A percentile compares a stretch with the other conserved stretches of the same genome.
These are phyloP conservation scores for Sebastes ruberrimus DNA, from an alignment of 2,797 vertebrate genomes.

Conservation along the genomic window DNA sequence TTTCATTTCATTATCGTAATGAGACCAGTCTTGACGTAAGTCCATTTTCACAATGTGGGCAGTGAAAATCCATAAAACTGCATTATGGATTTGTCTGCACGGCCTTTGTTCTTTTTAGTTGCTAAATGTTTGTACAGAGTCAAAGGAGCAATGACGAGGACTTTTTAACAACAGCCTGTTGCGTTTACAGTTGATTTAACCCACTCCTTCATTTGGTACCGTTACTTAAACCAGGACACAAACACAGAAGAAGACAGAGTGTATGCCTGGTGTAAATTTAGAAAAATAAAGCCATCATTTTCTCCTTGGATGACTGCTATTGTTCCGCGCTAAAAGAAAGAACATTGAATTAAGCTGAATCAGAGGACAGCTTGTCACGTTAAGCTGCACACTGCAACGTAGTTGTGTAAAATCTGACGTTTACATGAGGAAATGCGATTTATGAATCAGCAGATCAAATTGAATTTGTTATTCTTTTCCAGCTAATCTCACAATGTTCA, in stretches of 20 bases:
- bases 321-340: constrained; percentile 22
- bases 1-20: constrained; percentile 53
- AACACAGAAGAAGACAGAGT: neutral
- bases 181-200: neutral
- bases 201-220: neutral
- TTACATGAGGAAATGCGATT: neutral
- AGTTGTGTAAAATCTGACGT: neutral
- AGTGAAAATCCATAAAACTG: constrained; percentile 24
- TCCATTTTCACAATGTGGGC: neutral
- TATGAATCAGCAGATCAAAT: constrained; percentile 2
- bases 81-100: neutral
- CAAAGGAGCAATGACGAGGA: neutral
- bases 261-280: constrained; percentile 19
- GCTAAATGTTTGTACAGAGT: neutral
- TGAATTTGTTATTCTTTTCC: neutral
- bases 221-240: neutral
- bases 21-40: constrained; percentile 21
- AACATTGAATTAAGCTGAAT: constrained; percentile 55
- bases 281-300: constrained; percentile 27
- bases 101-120: neutral
- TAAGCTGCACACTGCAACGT: neutral
- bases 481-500: constrained; percentile 5
- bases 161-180: constrained; percentile 1
- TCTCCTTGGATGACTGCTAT: constrained; percentile 32
- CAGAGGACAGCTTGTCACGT: constrained; percentile 6